A percentile compares a stretch with the other conserved stretches of the same genome.
phyloP scores from a whole-genome alignment of 2,113 vertebrate genomes.

The Cebidichthys violaceus region DNA sequence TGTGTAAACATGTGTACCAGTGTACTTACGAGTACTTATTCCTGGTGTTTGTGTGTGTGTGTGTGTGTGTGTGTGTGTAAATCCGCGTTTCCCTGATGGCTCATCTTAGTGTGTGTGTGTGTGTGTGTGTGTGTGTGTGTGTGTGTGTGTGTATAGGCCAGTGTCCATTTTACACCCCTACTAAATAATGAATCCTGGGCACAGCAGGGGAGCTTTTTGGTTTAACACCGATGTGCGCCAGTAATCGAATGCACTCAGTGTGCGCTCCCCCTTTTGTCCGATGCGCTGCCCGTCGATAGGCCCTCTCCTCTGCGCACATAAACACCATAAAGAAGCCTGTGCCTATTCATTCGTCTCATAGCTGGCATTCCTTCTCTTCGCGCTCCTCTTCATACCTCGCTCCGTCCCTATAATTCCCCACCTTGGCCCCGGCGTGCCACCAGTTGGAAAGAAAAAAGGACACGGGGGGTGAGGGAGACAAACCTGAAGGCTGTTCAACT shows the following conservation, averaged over 20 bases:
- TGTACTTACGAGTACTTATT: slow-evolving; percentile 51
- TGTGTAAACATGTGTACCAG: slow-evolving; percentile 28
- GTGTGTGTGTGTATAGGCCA: slow-evolving; percentile 26
- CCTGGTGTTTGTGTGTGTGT: slow-evolving; percentile 1
- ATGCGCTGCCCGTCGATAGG: slow-evolving; percentile 60
- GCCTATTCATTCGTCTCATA: slow-evolving; percentile 66
- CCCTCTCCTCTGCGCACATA: slow-evolving; percentile 43
- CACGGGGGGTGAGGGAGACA: background rate
- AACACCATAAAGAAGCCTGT: slow-evolving; percentile 58
- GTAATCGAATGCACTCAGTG: slow-evolving; percentile 70
- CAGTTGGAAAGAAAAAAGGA: slow-evolving; percentile 19
- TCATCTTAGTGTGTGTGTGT: slow-evolving; percentile 4
- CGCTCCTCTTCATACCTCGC: slow-evolving; percentile 23
- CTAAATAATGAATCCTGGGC: slow-evolving; percentile 65
- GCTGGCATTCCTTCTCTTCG: slow-evolving; percentile 60
- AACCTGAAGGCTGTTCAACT: slow-evolving; percentile 30
- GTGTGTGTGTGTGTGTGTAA: slow-evolving; percentile 31
- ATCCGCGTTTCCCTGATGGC: slow-evolving; percentile 33
- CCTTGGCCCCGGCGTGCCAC: slow-evolving; percentile 27
- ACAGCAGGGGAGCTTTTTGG: slow-evolving; percentile 64
- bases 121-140: slow-evolving; percentile 30
- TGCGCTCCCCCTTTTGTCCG: slow-evolving; percentile 57
- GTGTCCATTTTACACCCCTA: slow-evolving; percentile 63
- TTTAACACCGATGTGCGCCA: slow-evolving; percentile 58
- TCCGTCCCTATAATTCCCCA: slow-evolving; percentile 35